Conservation (phyloP, 2,797 vertebrate species). For the Vipera latastei region DNA sequence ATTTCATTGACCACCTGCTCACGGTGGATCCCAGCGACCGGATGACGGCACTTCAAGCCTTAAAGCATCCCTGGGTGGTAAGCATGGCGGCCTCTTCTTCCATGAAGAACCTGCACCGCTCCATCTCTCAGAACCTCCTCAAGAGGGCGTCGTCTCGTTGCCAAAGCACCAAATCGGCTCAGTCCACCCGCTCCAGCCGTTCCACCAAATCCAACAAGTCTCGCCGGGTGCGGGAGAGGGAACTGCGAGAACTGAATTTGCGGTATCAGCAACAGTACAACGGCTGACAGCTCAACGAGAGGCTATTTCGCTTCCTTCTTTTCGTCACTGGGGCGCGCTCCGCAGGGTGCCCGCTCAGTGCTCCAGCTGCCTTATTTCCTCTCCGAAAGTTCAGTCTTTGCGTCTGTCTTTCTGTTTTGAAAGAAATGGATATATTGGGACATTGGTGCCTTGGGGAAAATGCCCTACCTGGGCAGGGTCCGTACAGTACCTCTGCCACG, state of each 20-base stretch:
- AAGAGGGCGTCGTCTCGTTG: constrained; percentile 96
- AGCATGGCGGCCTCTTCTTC: constrained; percentile 98
- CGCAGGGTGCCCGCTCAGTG: background rate
- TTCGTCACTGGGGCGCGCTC: background rate
- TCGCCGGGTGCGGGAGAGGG: constrained; percentile 88
- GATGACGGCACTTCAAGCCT: constrained; percentile 89
- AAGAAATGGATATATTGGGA: constrained; percentile 30
- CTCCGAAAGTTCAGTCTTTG: constrained; percentile 20
- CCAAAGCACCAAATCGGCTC: constrained; percentile 97
- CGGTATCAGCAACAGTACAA: constrained; percentile 97
- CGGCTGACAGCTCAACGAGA: constrained; percentile 71
- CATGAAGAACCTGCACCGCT: constrained; percentile 98
- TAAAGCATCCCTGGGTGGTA: constrained; percentile 96
- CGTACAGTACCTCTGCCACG: rapidly evolving
- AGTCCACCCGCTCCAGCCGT: constrained; percentile 93
- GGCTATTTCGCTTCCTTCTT: background rate
- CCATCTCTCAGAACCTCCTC: constrained; percentile 97
- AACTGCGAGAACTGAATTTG: constrained; percentile 93
- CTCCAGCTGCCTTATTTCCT: constrained; percentile 38
- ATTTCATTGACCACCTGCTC: constrained; percentile 94
- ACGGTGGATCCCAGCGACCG: constrained; percentile 90
- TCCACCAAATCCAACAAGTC: constrained; percentile 97
- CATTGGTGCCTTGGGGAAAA: background rate
- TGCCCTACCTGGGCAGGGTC: background rate
- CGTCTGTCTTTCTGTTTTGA: background rate